Base-by-base conservation (phyloP, 2,113 vertebrate genomes). In the Amazona guildingii region DNA sequence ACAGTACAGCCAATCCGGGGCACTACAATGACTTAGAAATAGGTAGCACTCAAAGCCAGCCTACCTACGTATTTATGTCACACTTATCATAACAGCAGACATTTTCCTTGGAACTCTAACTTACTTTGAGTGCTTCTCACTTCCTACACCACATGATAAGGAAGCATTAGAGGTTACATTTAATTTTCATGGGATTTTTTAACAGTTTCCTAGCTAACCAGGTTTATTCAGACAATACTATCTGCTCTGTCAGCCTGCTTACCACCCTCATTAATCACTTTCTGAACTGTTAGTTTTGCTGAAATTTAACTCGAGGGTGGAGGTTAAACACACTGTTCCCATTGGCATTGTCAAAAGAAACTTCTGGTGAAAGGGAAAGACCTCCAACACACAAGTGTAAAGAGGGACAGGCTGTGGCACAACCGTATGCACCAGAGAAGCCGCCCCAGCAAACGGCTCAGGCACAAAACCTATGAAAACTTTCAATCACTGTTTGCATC, bases 211-310 rank as follows among this genome's bases (percentile, higher is more conserved):
- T 72, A 79, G 52, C 43, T 68, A 90, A 86, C 81, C 74, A 76
- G 27, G 33, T 84, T 94, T 75, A 94, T 69, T 44, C 66, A 91
- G 77, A 89, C 86, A 84, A 57, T 84, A 61, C 21, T 92, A 68
- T 84, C 89, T 91, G 66, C 39, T 57, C 63, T 87, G 83, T 55
- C 91, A 91, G 48, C 57, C 35, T 68, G 77, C 44, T 88, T 83
- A 77, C 64, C 41, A 35, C 28, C 10, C 48, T 92, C 69, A 87
- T 95, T 96, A 95, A 95, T 95, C 95, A 92, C 55, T 25, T 63
- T 46, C 81, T 64, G 61, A 94, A 78, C 66, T 44, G 66, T 57
- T 84, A 89, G 46, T 82, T 95, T 95, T 72, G 77, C 61, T 84
- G 74, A 88, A 75, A 91, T 91, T 86, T 94, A 95, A 96, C 86